Evolutionary conservation across 2,888 invertebrate species (phyloP).

Genomic region (Macropis europaea): DNA sequence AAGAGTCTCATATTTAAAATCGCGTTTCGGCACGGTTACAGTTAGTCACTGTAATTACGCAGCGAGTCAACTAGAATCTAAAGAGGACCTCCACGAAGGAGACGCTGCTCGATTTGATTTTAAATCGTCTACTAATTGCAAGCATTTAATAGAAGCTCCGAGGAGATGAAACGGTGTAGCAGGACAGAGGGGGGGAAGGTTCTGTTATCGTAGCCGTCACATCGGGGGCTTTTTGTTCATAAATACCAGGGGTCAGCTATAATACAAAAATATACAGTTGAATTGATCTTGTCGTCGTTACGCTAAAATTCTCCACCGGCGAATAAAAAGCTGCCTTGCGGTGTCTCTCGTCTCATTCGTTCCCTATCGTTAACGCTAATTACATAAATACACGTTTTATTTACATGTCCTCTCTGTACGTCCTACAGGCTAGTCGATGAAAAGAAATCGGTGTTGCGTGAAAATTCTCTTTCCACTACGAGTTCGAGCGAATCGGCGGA

Average conservation of each 20-base stretch:
- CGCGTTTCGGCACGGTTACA: conserved; percentile 31
- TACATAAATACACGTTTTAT: conserved; percentile 78
- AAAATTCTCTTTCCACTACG: conserved; percentile 21
- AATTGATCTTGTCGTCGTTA: conserved; percentile 31
- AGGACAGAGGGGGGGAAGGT: not conserved
- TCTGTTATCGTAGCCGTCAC: conserved; percentile 35
- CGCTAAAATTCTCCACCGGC: conserved; percentile 15
- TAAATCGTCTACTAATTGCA: conserved; percentile 35
- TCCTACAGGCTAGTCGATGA: conserved; percentile 53
- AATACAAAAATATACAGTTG: conserved; percentile 77
- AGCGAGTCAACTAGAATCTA: conserved; percentile 35
- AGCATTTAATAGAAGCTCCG: conserved; percentile 17
- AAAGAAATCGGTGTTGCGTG: conserved; percentile 45
- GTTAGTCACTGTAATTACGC: conserved; percentile 17
- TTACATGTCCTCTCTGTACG: conserved; percentile 66
- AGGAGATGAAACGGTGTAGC: not conserved
- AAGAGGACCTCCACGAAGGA: conserved; percentile 20
- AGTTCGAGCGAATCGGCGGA: conserved; percentile 31
- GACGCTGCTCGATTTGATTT: conserved; percentile 44
- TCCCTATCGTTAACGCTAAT: conserved; percentile 70
- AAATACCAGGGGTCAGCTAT: conserved; percentile 75
- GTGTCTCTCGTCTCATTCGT: conserved; percentile 13
- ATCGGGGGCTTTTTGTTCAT: conserved; percentile 61
- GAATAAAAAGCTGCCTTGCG: conserved; percentile 13
- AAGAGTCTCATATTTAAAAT: conserved; percentile 21